These are phyloP conservation scores for Lethenteron camtschaticum DNA, from an alignment of 2,113 vertebrate species.

Conservation along the genomic window DNA sequence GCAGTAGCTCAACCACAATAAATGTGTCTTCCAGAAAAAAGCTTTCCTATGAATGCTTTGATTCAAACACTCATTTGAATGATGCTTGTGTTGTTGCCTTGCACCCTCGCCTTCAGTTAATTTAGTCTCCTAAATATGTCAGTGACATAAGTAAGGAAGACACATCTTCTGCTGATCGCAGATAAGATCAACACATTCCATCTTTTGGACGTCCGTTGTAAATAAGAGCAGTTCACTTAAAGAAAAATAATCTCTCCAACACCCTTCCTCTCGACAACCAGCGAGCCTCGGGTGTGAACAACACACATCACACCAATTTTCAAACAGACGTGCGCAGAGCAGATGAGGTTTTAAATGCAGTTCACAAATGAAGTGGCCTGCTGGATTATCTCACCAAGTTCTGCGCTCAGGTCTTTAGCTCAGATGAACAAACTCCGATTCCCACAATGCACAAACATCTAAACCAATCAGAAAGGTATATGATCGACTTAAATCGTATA, in stretches of 20 bases:
- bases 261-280: not conserved
- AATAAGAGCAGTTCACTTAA: not conserved
- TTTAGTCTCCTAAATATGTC: not conserved
- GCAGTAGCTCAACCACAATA: not conserved
- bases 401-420: too few species aligned
- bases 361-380: too few species aligned
- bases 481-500: too few species aligned
- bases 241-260: not conserved
- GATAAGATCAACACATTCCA: not conserved
- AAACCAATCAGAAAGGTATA: too few species aligned
- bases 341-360: too few species aligned
- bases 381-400: too few species aligned
- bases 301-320: not conserved
- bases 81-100: not conserved
- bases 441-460: too few species aligned
- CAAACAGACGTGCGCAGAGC: too few species aligned
- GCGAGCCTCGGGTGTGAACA: not conserved
- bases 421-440: too few species aligned
- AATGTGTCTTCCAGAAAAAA: slow-evolving; percentile 4
- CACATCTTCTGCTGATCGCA: not conserved
- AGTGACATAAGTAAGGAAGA: not conserved
- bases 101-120: slow-evolving; percentile 3
- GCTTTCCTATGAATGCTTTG: not conserved
- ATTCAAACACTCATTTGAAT: slow-evolving; percentile 7
- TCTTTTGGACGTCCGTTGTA: slow-evolving; percentile 1